Conservation (phyloP, 2,113 vertebrate species). For the Prionailurus viverrinus region DNA sequence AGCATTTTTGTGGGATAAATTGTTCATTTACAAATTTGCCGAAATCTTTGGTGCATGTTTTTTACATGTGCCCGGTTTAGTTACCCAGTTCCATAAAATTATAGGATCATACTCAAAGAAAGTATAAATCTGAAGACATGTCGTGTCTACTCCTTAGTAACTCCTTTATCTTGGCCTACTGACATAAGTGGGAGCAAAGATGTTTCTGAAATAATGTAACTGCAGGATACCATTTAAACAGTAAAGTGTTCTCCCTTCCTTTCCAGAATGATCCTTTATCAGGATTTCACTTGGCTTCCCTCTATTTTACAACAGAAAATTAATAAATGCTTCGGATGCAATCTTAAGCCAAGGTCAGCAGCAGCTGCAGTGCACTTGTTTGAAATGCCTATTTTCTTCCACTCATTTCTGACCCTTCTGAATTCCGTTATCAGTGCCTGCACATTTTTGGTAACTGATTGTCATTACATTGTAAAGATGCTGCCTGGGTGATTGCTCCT, state of each 20-base stretch:
- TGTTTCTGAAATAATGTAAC: constrained; percentile 75
- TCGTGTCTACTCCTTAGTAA: constrained; percentile 67
- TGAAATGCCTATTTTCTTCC: constrained; percentile 35
- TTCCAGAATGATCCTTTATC: constrained; percentile 47
- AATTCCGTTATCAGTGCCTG: constrained; percentile 72
- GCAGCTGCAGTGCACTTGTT: constrained; percentile 33
- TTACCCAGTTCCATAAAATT: constrained; percentile 28
- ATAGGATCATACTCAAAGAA: constrained; percentile 61
- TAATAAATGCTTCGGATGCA: constrained; percentile 60
- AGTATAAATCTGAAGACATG: constrained; percentile 70
- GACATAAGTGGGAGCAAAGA: constrained; percentile 46
- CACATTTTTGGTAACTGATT: constrained; percentile 74
- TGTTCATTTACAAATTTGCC: not conserved
- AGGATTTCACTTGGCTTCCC: constrained; percentile 52
- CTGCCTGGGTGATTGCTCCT: constrained; percentile 46
- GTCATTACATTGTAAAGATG: constrained; percentile 61
- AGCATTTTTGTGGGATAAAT: not conserved
- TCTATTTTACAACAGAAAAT: constrained; percentile 71
- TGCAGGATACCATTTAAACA: constrained; percentile 66
- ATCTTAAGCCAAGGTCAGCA: constrained; percentile 67
- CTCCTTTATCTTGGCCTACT: not conserved
- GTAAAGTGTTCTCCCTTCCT: not conserved
- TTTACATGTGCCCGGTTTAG: constrained; percentile 48
- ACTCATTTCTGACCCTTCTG: constrained; percentile 57
- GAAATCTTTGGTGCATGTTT: not conserved